Base-by-base conservation (phyloP, 2,113 vertebrate genomes). In the Phylloscopus trochilus region DNA sequence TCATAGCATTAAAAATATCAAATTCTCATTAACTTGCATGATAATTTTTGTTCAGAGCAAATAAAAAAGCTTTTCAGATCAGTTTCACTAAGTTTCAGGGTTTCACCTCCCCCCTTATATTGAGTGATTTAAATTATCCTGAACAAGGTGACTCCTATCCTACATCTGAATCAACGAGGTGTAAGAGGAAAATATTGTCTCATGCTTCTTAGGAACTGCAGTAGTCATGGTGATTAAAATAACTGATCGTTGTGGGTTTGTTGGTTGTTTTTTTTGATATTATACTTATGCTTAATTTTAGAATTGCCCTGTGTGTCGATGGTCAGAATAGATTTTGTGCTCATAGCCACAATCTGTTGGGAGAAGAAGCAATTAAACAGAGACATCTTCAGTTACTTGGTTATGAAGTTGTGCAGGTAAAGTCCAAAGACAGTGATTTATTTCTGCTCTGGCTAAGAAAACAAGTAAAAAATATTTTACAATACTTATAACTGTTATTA, bases 401-500 rank as follows among this genome's bases (percentile, higher is more conserved):
- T 87, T 99, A 99, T 95, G 96, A 98, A 91, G 98, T 99, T 60
- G 98, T 99, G 58, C 99, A 99, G 99, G 99, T 99, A 69, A 63
- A 80, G 53, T 60, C 35, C 78, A 60, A 51, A 68, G 47, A 47
- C 17, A 81, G 8, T 18, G 23, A 22, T 66, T 83, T 68, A 31
- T 26, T 81, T 82, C 47, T 68, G 11, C 47, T 91, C 27, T 86
- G 51, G 37, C 64, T 95, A 80, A 76, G 3, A 73, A 87, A 94
- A 62, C 18, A 63, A 90, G 8, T 59, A 20, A 70, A 83, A 77
- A 41, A 17, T 0, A 80, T 31, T 81, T 68, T 74, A 35, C 35
- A 67, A 22, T 47, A 43, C 22, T n/a, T 94, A 33, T 80, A 90
- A 77, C 35, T 64, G 31, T 67, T 77, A 10, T 51, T 82, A n/a